Evolutionary conservation across 2,888 invertebrate species (phyloP), one percentile per base, ranked within the genome.

Genomic region (Brachyptera putata): DNA sequence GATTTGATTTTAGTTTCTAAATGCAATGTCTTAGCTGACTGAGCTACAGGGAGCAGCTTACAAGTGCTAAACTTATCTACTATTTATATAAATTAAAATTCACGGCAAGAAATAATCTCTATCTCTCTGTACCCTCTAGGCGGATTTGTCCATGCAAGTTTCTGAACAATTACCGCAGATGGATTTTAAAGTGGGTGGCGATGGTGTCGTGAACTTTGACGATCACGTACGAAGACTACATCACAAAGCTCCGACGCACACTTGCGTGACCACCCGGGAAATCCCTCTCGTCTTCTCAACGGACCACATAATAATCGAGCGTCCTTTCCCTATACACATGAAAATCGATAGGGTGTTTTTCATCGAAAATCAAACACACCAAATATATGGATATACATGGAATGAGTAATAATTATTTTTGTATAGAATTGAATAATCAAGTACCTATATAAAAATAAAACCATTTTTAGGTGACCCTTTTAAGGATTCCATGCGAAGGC

Each of bases 331-430:
- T 1, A 69, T 69, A 2, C 73, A 76, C 68, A 72, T 67, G 56
- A 66, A 63, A 26, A 61, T 66, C 1, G 70, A 72, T 37, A 71
- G 68, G 63, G 65, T 78, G 63, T 67, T 78, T 57, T 73, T 77
- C 62, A 70, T 78, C 36, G 70, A 71, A 61, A 46, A 46, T 13
- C 46, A 46, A 24, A 46, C 46, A n/a, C 21, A 16, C n/a, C 22
- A 46, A 21, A 24, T n/a, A 4, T 46, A 46, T 13, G 21, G 18
- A 16, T 46, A 46, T n/a, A 21, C 21, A 7, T 46, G 46, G 46
- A 16, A 46, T 24, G 46, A 46, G 46, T 46, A 3, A 9, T 39
- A n/a, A 7, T n/a, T 39, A 39, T 39, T 5, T 39, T 4, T 7
- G n/a, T 39, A 11, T n/a, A 11, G 11, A 30, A 30, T 11, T 30